Percentiles rank a stretch among this genome's conserved stretches.
Conservation (phyloP, 2,797 vertebrate genomes). For the Pangasius macronema region DNA sequence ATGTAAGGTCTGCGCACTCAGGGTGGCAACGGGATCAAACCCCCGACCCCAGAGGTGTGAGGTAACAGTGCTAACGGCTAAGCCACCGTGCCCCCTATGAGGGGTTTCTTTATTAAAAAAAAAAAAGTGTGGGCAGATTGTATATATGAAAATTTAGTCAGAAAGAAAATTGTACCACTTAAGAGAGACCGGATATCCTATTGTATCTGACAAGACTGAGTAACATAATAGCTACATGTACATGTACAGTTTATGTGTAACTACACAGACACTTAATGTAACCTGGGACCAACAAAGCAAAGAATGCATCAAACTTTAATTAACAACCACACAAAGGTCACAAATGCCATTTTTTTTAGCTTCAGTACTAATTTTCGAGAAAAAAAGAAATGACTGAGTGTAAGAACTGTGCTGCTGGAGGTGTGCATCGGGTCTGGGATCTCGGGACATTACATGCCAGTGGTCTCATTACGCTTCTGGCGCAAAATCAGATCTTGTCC, state of each 20-base stretch:
- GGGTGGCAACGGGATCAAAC: too few relatives aligned
- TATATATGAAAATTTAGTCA: too few relatives aligned
- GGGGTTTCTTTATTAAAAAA: not conserved
- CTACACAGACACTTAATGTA: not conserved
- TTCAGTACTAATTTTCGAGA: not conserved
- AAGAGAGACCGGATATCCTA: not conserved
- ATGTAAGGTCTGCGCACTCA: too few relatives aligned
- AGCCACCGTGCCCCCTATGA: too few relatives aligned
- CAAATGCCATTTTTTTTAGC: not conserved
- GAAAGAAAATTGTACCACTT: too few relatives aligned
- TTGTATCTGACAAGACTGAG: not conserved
- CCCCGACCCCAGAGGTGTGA: too few relatives aligned
- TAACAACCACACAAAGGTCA: not conserved
- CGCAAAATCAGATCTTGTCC: not conserved
- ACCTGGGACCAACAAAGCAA: not conserved
- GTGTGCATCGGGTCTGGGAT: not conserved
- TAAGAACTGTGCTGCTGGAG: not conserved
- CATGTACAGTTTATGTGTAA: not conserved
- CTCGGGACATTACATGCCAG: not conserved
- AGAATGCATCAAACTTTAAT: not conserved
- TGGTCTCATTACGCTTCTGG: not conserved
- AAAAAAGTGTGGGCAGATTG: not conserved
- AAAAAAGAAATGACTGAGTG: not conserved
- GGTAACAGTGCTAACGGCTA: too few relatives aligned
- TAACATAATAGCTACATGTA: too few relatives aligned